Evolutionary conservation across 2,113 vertebrate species (phyloP), one percentile per base, ranked within the genome.

Genomic region (Alethe diademata): DNA sequence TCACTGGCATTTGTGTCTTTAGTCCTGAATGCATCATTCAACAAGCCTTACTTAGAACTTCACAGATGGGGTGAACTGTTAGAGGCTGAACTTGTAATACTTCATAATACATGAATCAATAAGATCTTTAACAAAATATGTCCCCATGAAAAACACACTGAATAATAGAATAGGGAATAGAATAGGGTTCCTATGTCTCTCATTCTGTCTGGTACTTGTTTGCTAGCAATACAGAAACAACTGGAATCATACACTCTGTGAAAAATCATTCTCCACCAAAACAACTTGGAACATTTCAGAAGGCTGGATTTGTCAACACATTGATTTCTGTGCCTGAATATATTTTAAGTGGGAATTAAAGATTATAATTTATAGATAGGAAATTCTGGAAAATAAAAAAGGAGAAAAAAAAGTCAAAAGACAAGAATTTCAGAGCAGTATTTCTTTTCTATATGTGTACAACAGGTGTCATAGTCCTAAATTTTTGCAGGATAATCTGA

Each of bases 241-340:
- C 14, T 78, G 43, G 17, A 93, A 70, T 79, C 53, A 69, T 67
- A 85, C 6, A 22, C 28, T 48, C 25, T 78, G 57, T 19, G 33
- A 60, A 67, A 91, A 95, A 74, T 76, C 6, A 16, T 62, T 67
- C 57, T 69, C 2, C 12, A 79, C 16, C 9, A 36, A 81, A 96
- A 60, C 14, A 80, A 56, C 38, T 29, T 74, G 22, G 91, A 88
- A 48, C 13, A 13, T 90, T 95, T 96, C 56, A 92, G 69, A 92
- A 95, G 71, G 67, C 26, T 97, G 64, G 6, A 33, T 92, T 94
- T 95, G 45, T 95, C 66, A 69, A 66, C n/a, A 53, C 51, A 31
- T 82, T 16, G 5, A 87, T 29, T 80, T 87, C 24, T 78, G 17
- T 85, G 45, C 14, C 36, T 58, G n/a, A 75, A 36, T 91, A 80